phyloP scores from a whole-genome alignment of 2,113 vertebrate genomes.

The Actenoides hombroni region DNA sequence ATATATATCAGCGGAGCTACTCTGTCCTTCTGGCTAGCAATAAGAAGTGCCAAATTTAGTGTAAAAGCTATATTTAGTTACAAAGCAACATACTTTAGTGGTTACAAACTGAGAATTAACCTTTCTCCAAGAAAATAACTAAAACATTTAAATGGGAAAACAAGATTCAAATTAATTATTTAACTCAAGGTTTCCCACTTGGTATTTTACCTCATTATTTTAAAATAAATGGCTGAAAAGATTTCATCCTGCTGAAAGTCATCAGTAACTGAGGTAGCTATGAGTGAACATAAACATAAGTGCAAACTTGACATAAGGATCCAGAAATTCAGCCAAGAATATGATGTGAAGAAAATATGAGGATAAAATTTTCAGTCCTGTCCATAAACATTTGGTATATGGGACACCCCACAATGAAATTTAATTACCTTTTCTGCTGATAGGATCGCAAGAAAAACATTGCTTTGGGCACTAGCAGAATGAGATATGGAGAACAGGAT shows the following conservation, averaged over 20 bases:
- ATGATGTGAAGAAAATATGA: background rate
- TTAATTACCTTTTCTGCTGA: conserved; percentile 22
- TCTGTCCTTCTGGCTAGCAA: conserved; percentile 62
- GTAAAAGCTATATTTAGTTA: conserved; percentile 65
- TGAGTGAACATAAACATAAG: background rate
- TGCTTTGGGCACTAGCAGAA: background rate
- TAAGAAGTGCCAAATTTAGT: conserved; percentile 63
- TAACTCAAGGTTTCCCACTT: conserved; percentile 1
- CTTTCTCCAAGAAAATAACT: conserved; percentile 48
- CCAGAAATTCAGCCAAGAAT: background rate
- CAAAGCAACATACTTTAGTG: conserved; percentile 58
- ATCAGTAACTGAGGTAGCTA: background rate
- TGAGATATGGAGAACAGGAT: background rate
- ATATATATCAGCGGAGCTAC: conserved; percentile 28
- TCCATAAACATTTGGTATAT: conserved; percentile 13
- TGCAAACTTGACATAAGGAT: background rate
- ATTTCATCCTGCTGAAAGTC: background rate
- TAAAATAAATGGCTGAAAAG: background rate
- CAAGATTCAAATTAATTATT: conserved; percentile 25
- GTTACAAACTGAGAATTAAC: conserved; percentile 66
- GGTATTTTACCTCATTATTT: background rate
- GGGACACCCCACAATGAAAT: conserved; percentile 40
- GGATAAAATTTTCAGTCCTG: background rate
- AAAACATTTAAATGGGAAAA: conserved; percentile 19
- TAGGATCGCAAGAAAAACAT: background rate